Evolutionary conservation across 2,888 invertebrate genomes (phyloP), one percentile per base, ranked within the genome.

Genomic region (Hipparchia semele): DNA sequence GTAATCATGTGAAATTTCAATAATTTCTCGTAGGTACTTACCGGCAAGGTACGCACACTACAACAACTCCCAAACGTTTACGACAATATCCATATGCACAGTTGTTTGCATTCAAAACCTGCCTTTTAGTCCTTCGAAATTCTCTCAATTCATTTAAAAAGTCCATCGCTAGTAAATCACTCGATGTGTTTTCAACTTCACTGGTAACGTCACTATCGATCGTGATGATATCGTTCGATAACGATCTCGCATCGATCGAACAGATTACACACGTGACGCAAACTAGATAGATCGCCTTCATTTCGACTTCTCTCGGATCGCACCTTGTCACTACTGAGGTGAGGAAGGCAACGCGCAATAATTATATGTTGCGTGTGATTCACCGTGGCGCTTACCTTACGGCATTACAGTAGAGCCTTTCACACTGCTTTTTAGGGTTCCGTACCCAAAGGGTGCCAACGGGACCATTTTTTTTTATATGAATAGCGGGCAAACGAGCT

Each of bases 201-300:
- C 65, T 65, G 53, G 33, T 6, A 6, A 65, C 53, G 9, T 23
- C 64, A 53, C 53, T 65, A 51, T 64, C 64, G 53, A 33, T 65
- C 53, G 33, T 12, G 9, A 9, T 33, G 65, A 65, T 53, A 2
- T 23, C 58, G n/a, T 66, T 67, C 13, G 68, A 33, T 10, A 59
- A 60, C 68, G 68, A 59, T 49, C 59, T 23, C 6, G 59, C 45
- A 5, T 68, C 51, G 68, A 68, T 68, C 59, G 59, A 49, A 46
- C 23, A 68, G 10, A 68, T 33, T 12, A 68, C 2, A 49, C 13
- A 60, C 59, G 59, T 8, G 10, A 59, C 13, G 23, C 45, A 51
- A 51, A 60, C 2, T 45, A 68, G 68, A 23, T 68, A 60, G 23
- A 60, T 8, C 68, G n/a, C 58, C 51, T 68, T 51, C 68, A 68